phyloP scores from a whole-genome alignment of 2,113 vertebrate genomes.

The Hypocryptadius cinnamomeus region DNA sequence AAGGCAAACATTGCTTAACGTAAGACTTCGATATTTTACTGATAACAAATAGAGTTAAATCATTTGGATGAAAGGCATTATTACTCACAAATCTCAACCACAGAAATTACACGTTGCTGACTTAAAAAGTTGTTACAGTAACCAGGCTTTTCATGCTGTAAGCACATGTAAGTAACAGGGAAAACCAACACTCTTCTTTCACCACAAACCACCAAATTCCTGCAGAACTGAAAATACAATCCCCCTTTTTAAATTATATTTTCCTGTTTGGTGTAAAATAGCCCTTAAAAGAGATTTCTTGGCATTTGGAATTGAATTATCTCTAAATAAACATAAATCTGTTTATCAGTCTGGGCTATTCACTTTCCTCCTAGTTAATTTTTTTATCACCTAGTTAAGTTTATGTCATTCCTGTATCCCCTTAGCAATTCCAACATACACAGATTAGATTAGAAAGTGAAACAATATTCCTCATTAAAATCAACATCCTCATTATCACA shows the following conservation, averaged over 20 bases:
- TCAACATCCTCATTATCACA: neutral
- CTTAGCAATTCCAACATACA: neutral
- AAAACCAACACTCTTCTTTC: neutral
- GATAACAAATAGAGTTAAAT: neutral
- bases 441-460: neutral
- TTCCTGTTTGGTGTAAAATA: neutral
- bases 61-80: neutral
- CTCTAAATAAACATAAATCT: neutral
- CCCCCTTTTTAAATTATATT: neutral
- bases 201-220: neutral
- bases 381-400: neutral
- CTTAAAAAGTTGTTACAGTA: neutral
- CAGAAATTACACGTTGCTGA: neutral
- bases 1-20: neutral
- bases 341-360: neutral
- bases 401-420: neutral
- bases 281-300: neutral
- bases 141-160: neutral
- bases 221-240: neutral
- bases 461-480: neutral
- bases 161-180: neutral
- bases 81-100: neutral
- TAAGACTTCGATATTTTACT: neutral
- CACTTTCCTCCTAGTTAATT: neutral
- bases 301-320: neutral